Base-by-base conservation (phyloP, 1,140 invertebrate genomes). In the Sipha flava region DNA sequence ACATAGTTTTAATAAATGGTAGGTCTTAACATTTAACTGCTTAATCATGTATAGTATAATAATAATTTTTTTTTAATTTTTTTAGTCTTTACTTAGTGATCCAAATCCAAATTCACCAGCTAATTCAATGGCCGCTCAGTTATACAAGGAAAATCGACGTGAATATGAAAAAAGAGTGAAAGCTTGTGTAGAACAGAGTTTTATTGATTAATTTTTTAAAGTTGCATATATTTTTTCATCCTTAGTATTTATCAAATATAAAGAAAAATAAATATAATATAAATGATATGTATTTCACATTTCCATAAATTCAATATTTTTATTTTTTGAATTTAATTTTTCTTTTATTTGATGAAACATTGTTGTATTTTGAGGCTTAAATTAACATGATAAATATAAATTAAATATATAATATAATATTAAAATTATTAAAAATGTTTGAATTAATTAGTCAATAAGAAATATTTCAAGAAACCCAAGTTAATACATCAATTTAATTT, bases 151-250 rank as follows among this genome's bases (percentile, higher is more conserved):
- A 87, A 96, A 96, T 87, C 90, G 94, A 85, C 90, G 94, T 84
- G 95, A 97, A 89, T 97, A 98, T 88, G 95, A 97, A 88, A 97
- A 97, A 87, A 90, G 95, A 89, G 95, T 97, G 84, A 96, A 96
- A 89, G 93, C 94, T 85, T 97, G 95, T 87, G 95, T 97, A 85
- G 95, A 97, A 89, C 94, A 96, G 88, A 95, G 93, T 87, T 96
- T 95, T 90, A 92, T 95, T 87, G 94, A 95, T 90, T 96, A 94
- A 79, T 59, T 59, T 57, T 34, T 49, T 29, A 52, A 23, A 4
- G 12, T 12, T 37, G 29, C 34, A 57, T 77, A 31, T 21, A 77
- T 54, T 57, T n/a, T n/a, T 26, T 57, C 21, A 57, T 77, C 70
- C 14, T 57, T 77, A 77, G 72, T 77, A 77, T 54, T 57, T 77